These are phyloP conservation scores for Dipodomys merriami DNA, from an alignment of 2,113 vertebrate genomes.

Conservation along the genomic window DNA sequence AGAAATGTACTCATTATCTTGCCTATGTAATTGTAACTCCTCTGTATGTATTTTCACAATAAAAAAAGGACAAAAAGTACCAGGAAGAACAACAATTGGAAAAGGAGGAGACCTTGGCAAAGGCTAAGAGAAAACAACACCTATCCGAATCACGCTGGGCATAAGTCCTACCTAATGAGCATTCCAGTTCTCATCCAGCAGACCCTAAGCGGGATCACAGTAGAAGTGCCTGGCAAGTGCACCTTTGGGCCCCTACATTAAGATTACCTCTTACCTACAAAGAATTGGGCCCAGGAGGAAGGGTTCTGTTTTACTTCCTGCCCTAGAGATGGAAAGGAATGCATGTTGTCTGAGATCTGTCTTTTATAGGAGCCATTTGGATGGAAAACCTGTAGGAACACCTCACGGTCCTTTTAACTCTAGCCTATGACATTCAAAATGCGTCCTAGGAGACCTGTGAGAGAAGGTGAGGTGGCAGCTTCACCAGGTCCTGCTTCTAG, in stretches of 20 bases:
- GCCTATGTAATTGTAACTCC: no score
- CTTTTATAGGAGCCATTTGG: slow-evolving; percentile 16
- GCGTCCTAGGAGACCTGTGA: neutral
- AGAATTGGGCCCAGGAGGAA: neutral
- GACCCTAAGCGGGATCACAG: neutral
- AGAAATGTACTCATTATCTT: no score
- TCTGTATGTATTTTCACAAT: no score
- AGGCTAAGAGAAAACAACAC: neutral
- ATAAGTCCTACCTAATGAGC: neutral
- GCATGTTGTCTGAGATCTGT: neutral
- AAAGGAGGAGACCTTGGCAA: neutral
- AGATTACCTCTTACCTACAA: slow-evolving; percentile 25
- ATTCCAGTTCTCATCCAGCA: neutral
- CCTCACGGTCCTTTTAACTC: slow-evolving; percentile 6
- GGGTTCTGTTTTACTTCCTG: neutral
- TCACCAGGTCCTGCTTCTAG: neutral
- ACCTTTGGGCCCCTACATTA: neutral
- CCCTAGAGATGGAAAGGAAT: slow-evolving; percentile 34
- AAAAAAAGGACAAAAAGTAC: no score
- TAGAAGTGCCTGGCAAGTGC: neutral
- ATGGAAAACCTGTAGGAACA: slow-evolving; percentile 39
- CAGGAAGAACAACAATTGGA: no score
- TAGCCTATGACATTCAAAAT: neutral
- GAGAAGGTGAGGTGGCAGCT: neutral
- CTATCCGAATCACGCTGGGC: neutral